Conservation (phyloP, 2,888 invertebrate genomes). For the Cheilosia grossa region DNA sequence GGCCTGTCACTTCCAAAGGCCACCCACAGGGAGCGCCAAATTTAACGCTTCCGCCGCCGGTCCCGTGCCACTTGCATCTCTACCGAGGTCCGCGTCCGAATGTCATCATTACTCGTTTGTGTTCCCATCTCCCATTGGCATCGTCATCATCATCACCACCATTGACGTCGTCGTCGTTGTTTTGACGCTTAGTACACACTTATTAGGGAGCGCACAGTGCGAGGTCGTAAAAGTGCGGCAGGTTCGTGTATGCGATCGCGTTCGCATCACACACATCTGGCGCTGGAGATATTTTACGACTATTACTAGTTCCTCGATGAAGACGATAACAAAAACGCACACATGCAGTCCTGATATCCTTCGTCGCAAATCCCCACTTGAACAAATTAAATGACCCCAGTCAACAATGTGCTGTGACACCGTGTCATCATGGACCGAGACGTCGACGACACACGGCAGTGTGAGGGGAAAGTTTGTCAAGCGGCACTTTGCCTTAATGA, state of each 20-base stretch:
- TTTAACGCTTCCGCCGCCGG: conserved; percentile 47
- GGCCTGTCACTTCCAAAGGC: conserved; percentile 44
- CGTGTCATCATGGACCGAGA: conserved; percentile 53
- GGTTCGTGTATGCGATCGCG: conserved; percentile 37
- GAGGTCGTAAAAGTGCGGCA: conserved; percentile 65
- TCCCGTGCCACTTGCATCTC: conserved; percentile 54
- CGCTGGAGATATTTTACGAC: conserved; percentile 32
- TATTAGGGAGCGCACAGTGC: conserved; percentile 47
- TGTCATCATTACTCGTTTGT: conserved; percentile 48
- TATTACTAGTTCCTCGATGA: conserved; percentile 2
- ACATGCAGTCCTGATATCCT: conserved; percentile 18
- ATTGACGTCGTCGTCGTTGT: conserved; percentile 5
- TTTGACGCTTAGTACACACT: conserved; percentile 55
- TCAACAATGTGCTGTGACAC: conserved; percentile 75
- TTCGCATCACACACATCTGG: conserved; percentile 59
- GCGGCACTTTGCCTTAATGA: conserved; percentile 63
- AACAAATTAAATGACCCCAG: conserved; percentile 83
- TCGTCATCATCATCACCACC: conserved; percentile 11
- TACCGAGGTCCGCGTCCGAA: conserved; percentile 23
- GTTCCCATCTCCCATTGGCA: not conserved
- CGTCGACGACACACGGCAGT: conserved; percentile 16
- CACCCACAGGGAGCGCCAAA: conserved; percentile 71
- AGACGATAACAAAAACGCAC: conserved; percentile 24
- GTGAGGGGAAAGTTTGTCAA: conserved; percentile 52
- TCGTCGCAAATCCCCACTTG: conserved; percentile 80